Conservation (phyloP, 2,797 vertebrate genomes). For the Scyliorhinus canicula region DNA sequence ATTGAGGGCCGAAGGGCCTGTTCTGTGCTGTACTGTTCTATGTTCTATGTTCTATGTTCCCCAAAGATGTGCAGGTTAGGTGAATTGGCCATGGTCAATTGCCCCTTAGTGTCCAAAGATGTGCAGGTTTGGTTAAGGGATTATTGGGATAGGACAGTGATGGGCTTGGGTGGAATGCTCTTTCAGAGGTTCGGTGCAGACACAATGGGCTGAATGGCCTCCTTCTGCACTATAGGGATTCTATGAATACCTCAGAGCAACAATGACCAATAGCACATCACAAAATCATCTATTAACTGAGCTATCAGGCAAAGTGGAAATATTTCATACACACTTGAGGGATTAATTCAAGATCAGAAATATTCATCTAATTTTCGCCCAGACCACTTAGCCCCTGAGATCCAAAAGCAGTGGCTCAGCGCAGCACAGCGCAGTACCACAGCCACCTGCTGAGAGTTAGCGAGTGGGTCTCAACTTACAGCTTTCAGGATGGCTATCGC, state of each 20-base stretch:
- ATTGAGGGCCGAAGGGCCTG: too few species aligned
- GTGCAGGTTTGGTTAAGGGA: too few species aligned
- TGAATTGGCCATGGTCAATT: too few species aligned
- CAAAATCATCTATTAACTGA: background rate
- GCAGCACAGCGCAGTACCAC: background rate
- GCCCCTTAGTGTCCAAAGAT: too few species aligned
- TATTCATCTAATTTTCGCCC: background rate
- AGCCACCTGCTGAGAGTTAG: background rate
- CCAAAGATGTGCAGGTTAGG: too few species aligned
- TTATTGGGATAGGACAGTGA: too few species aligned
- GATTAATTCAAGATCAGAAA: background rate
- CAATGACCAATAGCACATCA: background rate
- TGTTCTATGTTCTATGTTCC: too few species aligned
- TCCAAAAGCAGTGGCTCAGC: background rate
- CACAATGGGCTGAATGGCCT: too few species aligned
- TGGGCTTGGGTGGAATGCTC: too few species aligned
- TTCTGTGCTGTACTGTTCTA: too few species aligned
- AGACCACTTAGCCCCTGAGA: background rate
- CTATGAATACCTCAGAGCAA: background rate
- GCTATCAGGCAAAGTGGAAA: background rate
- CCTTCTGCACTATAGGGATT: too few species aligned
- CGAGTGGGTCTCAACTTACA: constrained; percentile 62
- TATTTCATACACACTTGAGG: background rate
- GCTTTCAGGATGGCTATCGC: constrained; percentile 86
- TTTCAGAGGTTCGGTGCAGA: too few species aligned